These are phyloP conservation scores for Monomorium pharaonis DNA, from an alignment of 1,140 invertebrate genomes.

Conservation along the genomic window DNA sequence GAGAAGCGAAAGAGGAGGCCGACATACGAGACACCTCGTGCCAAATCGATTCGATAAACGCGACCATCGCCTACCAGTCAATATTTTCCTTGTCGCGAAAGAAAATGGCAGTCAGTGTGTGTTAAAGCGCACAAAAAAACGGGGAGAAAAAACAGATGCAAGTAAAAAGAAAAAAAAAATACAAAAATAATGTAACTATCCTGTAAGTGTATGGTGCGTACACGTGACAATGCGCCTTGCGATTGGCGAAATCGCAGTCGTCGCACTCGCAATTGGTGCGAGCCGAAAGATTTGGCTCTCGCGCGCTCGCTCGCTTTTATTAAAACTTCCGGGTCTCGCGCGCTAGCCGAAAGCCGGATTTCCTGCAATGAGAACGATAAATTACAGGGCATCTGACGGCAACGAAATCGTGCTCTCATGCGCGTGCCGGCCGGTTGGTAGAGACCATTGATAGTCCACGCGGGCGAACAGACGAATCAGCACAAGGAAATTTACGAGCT, in stretches of 20 bases:
- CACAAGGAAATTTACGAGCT: constrained; percentile 65
- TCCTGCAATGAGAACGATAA: constrained; percentile 57
- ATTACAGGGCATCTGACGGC: constrained; percentile 25
- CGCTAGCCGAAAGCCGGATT: background rate
- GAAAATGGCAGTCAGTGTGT: background rate
- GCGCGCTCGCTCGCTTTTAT: background rate
- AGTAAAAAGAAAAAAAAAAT: background rate
- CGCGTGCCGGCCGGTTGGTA: constrained; percentile 11
- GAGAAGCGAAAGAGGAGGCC: constrained; percentile 13
- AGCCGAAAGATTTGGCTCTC: background rate
- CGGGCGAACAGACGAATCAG: constrained; percentile 54
- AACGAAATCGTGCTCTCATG: constrained; percentile 19
- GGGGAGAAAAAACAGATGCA: background rate
- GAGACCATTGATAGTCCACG: constrained; percentile 38
- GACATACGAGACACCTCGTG: constrained; percentile 24
- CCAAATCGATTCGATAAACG: constrained; percentile 40
- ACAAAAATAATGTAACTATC: background rate
- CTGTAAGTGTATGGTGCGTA: background rate
- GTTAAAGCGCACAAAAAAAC: background rate
- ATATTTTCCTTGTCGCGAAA: background rate
- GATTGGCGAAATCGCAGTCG: background rate
- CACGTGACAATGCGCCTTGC: background rate
- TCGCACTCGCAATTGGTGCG: background rate
- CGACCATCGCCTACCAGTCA: background rate
- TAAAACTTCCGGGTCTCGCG: background rate